Conservation (phyloP, 1,140 invertebrate genomes). For the Branchinecta lynchi region DNA sequence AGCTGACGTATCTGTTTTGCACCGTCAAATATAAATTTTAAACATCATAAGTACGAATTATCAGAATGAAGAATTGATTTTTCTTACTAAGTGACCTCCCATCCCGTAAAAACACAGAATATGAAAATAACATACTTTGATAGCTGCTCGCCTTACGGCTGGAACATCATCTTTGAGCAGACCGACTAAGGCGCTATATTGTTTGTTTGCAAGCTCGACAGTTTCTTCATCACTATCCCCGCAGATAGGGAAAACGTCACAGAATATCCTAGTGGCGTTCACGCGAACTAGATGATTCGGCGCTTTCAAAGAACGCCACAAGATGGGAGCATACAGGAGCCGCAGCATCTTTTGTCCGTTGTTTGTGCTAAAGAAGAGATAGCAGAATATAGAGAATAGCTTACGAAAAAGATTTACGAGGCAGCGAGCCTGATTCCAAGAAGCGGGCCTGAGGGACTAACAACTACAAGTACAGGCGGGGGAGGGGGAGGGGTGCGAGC, state of each 20-base stretch:
- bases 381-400: no score
- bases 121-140: neutral
- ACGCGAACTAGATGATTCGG: neutral
- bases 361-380: neutral
- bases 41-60: no score
- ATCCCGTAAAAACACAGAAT: no score
- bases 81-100: no score
- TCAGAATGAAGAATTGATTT: no score
- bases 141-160: neutral
- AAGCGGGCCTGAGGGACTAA: no score
- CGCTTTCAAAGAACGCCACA: neutral
- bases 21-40: no score
- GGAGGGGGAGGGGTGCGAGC: no score
- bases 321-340: neutral
- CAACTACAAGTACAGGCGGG: no score
- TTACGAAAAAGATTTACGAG: no score
- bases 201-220: neutral
- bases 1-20: no score
- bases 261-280: slow-evolving; percentile 7
- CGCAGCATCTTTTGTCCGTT: neutral
- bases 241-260: neutral
- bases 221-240: neutral
- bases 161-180: neutral
- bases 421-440: no score
- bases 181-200: neutral